phyloP scores from a whole-genome alignment of 2,113 vertebrate genomes.

The Craseonycteris thonglongyai region DNA sequence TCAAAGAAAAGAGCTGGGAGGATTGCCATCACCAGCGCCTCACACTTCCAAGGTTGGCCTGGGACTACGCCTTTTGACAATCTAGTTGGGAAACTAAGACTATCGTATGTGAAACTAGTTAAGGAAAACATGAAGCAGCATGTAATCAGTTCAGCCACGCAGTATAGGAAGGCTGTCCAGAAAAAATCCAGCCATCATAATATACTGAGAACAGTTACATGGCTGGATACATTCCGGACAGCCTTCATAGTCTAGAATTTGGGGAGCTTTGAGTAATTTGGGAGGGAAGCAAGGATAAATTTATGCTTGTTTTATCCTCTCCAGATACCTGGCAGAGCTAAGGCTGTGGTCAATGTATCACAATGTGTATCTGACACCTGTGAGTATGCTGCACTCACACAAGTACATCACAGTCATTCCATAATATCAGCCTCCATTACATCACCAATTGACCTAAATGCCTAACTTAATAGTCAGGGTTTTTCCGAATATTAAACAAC shows the following conservation, averaged over 20 bases:
- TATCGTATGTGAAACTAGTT: background rate
- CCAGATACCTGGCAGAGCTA: background rate
- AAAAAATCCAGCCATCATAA: no score
- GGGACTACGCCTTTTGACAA: background rate
- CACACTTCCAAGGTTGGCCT: background rate
- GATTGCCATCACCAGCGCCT: background rate
- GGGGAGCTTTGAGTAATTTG: background rate
- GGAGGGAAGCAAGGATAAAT: background rate
- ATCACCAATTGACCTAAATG: background rate
- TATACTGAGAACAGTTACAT: no score
- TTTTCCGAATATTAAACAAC: background rate
- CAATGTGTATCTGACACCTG: rapidly evolving
- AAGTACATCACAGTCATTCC: background rate
- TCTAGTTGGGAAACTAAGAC: background rate
- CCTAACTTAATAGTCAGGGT: background rate
- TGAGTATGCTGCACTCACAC: background rate
- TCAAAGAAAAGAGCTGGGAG: background rate
- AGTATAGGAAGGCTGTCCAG: no score
- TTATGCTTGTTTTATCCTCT: background rate
- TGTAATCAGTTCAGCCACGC: background rate
- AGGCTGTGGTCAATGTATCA: background rate
- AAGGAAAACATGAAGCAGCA: background rate
- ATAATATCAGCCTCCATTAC: background rate
- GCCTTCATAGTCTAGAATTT: background rate
- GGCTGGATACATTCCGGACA: no score